Evolutionary conservation across 2,797 vertebrate genomes (phyloP).

Genomic region (Falco peregrinus): DNA sequence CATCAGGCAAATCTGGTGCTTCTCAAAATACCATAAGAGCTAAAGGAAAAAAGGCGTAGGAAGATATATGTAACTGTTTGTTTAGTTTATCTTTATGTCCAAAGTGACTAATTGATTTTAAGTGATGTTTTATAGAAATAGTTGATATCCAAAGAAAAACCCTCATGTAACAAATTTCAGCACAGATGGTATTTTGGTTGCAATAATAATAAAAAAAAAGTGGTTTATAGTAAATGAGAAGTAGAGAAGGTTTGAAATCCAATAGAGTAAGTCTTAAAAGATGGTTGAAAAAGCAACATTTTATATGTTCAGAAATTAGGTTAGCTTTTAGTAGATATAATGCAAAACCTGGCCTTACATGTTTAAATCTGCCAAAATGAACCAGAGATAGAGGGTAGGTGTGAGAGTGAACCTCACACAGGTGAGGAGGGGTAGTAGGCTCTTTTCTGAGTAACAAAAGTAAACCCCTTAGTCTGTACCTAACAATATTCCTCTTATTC

Average conservation of each 20-base stretch:
- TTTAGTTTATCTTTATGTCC: slow-evolving; percentile 29
- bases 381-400: neutral
- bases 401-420: neutral
- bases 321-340: neutral
- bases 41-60: neutral
- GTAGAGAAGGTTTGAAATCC: neutral
- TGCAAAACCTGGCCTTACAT: neutral
- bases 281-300: neutral
- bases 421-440: neutral
- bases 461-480: neutral
- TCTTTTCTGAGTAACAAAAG: neutral
- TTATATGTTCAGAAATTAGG: neutral
- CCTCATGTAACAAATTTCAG: slow-evolving; percentile 29
- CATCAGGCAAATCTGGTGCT: neutral
- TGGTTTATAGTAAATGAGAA: slow-evolving; percentile 24
- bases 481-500: neutral
- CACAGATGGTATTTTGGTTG: slow-evolving; percentile 63
- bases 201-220: slow-evolving; percentile 3
- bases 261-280: slow-evolving; percentile 22
- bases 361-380: neutral
- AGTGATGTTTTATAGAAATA: slow-evolving; percentile 39
- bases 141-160: slow-evolving; percentile 37
- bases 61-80: slow-evolving; percentile 29
- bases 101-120: slow-evolving; percentile 49
- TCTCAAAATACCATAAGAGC: slow-evolving; percentile 12